Conservation (phyloP, 2,113 vertebrate species). For the Platanista minor region DNA sequence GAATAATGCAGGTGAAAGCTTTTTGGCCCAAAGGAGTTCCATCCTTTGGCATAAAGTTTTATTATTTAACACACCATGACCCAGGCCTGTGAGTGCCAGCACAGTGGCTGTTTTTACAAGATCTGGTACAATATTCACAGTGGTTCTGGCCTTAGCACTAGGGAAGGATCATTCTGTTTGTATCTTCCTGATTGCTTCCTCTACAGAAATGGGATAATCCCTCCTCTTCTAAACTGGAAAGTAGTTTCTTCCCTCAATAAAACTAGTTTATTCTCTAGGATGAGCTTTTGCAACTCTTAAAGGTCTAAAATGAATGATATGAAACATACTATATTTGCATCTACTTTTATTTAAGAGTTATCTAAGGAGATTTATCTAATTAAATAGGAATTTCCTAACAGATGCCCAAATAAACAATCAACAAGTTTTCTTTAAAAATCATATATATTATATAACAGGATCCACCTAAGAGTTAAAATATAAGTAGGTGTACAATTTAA, state of each 20-base stretch:
- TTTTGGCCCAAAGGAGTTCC: slow-evolving; percentile 4
- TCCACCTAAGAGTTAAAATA: not conserved
- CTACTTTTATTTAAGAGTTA: slow-evolving; percentile 35
- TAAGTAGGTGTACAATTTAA: not conserved
- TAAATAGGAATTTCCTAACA: slow-evolving; percentile 29
- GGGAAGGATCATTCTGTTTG: not conserved
- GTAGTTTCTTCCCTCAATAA: not conserved
- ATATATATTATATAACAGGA: not conserved
- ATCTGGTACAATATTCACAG: fast-evolving
- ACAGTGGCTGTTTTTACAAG: not conserved
- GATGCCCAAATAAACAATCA: not conserved
- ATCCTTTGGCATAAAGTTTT: not conserved
- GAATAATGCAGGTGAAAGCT: slow-evolving; percentile 57
- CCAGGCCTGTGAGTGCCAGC: not conserved
- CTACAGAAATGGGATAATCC: not conserved
- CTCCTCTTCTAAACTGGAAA: not conserved
- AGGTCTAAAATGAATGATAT: not conserved
- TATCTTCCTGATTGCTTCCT: not conserved
- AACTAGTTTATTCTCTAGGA: not conserved
- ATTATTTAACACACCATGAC: not conserved
- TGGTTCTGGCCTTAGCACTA: not conserved
- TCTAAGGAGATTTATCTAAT: not conserved
- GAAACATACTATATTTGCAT: not conserved
- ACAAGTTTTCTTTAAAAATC: not conserved
- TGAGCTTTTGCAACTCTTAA: not conserved